These are phyloP conservation scores for Micromys minutus DNA, from an alignment of 2,113 vertebrate species.

Conservation along the genomic window DNA sequence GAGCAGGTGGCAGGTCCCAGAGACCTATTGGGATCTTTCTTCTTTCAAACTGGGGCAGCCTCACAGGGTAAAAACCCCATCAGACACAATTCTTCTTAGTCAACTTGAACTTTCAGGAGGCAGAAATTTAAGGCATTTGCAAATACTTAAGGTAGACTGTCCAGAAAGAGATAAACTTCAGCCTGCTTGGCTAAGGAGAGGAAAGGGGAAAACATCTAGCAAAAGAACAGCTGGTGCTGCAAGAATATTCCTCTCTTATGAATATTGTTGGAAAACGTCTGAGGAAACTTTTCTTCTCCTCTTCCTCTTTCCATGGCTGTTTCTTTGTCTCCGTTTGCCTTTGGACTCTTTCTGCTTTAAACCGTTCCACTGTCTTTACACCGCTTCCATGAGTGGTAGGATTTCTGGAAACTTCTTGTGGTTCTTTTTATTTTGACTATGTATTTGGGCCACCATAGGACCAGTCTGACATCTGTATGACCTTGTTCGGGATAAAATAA, in stretches of 20 bases:
- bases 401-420: neutral
- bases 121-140: neutral
- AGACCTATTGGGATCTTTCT: neutral
- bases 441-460: neutral
- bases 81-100: neutral
- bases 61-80: neutral
- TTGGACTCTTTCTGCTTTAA: neutral
- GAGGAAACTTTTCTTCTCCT: neutral
- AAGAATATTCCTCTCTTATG: neutral
- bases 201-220: neutral
- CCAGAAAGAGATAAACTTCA: neutral
- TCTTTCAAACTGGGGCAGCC: neutral
- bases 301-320: neutral
- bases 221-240: neutral
- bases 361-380: neutral
- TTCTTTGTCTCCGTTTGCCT: slow-evolving; percentile 19
- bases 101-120: neutral
- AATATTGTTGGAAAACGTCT: neutral
- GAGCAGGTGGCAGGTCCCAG: neutral
- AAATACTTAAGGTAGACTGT: neutral
- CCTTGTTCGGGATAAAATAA: neutral
- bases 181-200: neutral
- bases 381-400: neutral
- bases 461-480: neutral
- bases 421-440: neutral